phyloP scores from a whole-genome alignment of 2,797 vertebrate genomes.

The Fistularia tabacaria region DNA sequence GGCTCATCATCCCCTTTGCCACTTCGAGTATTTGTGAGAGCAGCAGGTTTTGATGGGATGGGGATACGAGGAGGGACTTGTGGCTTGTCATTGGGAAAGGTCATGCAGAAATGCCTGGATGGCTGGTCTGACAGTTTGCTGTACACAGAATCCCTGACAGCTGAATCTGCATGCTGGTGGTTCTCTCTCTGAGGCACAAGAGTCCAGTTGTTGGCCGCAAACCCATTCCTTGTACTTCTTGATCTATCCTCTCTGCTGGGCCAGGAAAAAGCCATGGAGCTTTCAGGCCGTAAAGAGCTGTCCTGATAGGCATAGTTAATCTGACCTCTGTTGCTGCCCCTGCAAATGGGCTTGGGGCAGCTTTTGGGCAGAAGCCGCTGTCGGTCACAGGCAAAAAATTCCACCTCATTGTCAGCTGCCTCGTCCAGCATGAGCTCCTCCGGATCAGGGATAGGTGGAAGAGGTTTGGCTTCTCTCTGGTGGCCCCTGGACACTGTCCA shows the following conservation, averaged over 20 bases:
- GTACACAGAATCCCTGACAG: constrained; percentile 21
- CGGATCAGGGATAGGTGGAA: constrained; percentile 82
- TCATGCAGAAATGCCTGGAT: constrained; percentile 65
- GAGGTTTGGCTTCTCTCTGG: constrained; percentile 81
- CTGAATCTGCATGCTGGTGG: constrained; percentile 18
- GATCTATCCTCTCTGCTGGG: constrained; percentile 44
- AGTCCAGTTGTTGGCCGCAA: constrained; percentile 30
- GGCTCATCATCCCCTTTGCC: constrained; percentile 83
- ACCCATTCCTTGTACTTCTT: constrained; percentile 12
- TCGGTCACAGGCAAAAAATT: constrained; percentile 86
- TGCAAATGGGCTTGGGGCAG: constrained; percentile 50
- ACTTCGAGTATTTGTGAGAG: constrained; percentile 62
- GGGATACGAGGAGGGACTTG: constrained; percentile 89
- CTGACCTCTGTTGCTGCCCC: constrained; percentile 78
- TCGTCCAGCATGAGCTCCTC: constrained; percentile 82
- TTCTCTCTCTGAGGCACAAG: constrained; percentile 31
- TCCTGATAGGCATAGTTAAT: constrained; percentile 89
- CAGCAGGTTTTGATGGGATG: constrained; percentile 77
- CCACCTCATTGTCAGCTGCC: constrained; percentile 86
- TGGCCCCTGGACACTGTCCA: constrained; percentile 71
- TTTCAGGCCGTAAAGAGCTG: constrained; percentile 23
- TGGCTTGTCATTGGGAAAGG: constrained; percentile 74
- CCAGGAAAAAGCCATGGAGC: constrained; percentile 56
- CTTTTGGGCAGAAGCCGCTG: constrained; percentile 71
- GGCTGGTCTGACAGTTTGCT: constrained; percentile 61